Conservation (phyloP, 2,797 vertebrate genomes). For the Momotus momota region DNA sequence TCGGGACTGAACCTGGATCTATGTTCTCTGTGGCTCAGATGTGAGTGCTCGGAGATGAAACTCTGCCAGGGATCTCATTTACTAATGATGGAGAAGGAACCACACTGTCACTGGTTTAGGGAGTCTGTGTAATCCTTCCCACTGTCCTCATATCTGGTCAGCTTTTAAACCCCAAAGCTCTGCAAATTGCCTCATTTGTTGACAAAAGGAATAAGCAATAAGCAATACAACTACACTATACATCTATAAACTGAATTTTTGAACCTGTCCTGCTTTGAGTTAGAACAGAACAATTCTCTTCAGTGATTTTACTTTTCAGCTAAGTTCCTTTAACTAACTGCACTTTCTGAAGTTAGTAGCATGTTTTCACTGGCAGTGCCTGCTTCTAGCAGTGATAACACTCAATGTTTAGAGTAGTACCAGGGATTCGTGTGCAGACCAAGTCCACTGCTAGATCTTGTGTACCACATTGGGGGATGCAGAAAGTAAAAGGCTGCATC, state of each 20-base stretch:
- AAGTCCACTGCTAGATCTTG: no score
- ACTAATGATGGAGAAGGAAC: not conserved
- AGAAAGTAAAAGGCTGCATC: no score
- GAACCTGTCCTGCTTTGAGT: not conserved
- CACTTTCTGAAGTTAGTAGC: no score
- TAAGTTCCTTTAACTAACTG: no score
- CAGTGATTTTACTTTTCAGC: no score
- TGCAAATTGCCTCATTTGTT: not conserved
- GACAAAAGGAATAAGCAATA: not conserved
- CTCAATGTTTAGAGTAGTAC: no score
- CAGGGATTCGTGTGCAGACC: no score
- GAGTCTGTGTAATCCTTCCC: not conserved
- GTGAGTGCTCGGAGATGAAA: not conserved
- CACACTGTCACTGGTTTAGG: not conserved
- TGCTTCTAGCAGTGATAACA: no score
- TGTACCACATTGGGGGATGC: no score
- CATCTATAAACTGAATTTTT: not conserved
- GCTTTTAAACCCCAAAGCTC: not conserved
- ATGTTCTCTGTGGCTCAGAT: not conserved
- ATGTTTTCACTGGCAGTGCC: no score
- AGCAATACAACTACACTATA: not conserved
- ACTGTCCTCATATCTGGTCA: not conserved
- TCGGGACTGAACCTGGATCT: not conserved
- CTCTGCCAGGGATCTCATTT: not conserved
- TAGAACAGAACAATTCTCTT: no score